Conservation (phyloP, 1,140 invertebrate species). For the Ceratosolen fusciceps region DNA sequence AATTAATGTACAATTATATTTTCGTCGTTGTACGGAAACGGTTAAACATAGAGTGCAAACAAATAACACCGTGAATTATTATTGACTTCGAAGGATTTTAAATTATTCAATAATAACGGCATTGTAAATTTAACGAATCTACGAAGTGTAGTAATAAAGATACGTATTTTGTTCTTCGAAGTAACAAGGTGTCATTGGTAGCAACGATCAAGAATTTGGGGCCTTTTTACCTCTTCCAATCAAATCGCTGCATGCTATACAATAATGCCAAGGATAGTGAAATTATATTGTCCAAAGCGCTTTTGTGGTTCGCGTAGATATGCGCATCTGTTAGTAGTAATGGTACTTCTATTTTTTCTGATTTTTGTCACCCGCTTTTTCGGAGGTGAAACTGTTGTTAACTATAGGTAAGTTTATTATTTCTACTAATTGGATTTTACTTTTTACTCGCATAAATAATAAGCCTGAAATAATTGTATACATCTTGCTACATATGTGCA, state of each 20-base stretch:
- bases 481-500: too few relatives aligned
- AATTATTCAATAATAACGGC: neutral
- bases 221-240: neutral
- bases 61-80: too few relatives aligned
- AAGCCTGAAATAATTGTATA: too few relatives aligned
- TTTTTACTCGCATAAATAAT: neutral
- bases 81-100: neutral
- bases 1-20: too few relatives aligned
- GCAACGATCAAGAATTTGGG: neutral
- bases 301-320: constrained; percentile 13
- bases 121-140: neutral
- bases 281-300: constrained; percentile 20
- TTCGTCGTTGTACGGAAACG: too few relatives aligned
- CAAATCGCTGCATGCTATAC: neutral
- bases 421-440: neutral
- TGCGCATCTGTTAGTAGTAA: neutral
- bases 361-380: neutral
- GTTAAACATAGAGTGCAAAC: too few relatives aligned
- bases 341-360: neutral
- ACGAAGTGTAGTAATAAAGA: neutral
- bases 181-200: neutral
- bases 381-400: constrained; percentile 36
- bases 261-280: constrained; percentile 31
- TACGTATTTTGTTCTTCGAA: constrained; percentile 33
- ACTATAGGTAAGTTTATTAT: constrained; percentile 45